Conservation (phyloP, 2,797 vertebrate species). For the Rhyacichthys aspro region DNA sequence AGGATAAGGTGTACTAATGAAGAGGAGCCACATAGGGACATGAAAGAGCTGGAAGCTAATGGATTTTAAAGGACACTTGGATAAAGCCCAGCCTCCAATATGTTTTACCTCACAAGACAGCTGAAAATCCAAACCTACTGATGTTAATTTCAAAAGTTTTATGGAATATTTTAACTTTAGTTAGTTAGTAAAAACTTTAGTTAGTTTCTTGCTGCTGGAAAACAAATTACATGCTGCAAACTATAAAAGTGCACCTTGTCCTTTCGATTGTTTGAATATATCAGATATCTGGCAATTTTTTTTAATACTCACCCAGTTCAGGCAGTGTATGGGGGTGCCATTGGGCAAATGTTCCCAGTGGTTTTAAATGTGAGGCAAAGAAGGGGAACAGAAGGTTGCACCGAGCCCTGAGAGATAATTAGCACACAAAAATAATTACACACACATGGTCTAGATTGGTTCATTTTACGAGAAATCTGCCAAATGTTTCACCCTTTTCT, state of each 20-base stretch:
- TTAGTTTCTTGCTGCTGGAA: too few species aligned
- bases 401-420: conserved; percentile 20
- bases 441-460: not conserved
- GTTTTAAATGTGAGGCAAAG: conserved; percentile 45
- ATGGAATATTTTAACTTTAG: not conserved
- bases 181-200: too few species aligned
- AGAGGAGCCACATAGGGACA: conserved; percentile 14
- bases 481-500: not conserved
- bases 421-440: not conserved
- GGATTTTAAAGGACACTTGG: conserved; percentile 8
- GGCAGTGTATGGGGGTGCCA: conserved; percentile 44
- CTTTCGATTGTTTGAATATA: conserved; percentile 8
- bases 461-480: not conserved
- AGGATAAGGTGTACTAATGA: conserved; percentile 9
- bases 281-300: conserved; percentile 55
- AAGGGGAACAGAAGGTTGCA: conserved; percentile 31
- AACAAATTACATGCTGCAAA: not conserved
- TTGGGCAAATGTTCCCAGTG: conserved; percentile 39
- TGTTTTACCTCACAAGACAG: not conserved
- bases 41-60: not conserved
- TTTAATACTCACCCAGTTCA: conserved; percentile 46
- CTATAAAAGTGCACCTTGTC: not conserved
- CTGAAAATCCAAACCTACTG: too few species aligned
- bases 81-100: not conserved
- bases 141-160: too few species aligned